Evolutionary conservation across 1,140 invertebrate genomes (phyloP), one percentile per base, ranked within the genome.

Genomic region (Neodiprion lecontei): DNA sequence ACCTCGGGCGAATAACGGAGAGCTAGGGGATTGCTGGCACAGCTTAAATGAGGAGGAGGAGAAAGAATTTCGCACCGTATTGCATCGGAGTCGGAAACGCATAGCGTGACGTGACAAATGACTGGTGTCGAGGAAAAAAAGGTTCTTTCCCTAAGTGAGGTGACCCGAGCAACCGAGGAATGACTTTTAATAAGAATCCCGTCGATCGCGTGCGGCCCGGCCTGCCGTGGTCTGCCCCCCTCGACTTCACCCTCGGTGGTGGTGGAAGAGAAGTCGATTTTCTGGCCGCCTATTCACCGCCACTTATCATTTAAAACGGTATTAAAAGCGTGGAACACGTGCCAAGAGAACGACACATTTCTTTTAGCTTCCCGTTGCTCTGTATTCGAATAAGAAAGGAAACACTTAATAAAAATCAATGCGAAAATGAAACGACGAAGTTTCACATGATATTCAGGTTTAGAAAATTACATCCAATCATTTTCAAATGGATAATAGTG

Each of bases 151-250:
- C 79, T 78, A 76, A 79, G 72, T 79, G 74, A 72, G 77, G 77
- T 79, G 72, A 78, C 80, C 77, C 78, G 71, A 80, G 76, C 78
- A 69, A 73, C 76, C 71, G 75, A 76, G 75, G 80, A 82, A 80
- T 81, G 78, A 80, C 79, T 81, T 80, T 81, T 82, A 81, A 81
- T 82, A 83, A 83, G 79, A 80, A 61, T 61, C 53, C 53, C 53
- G 53, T n/a, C 53, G 53, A 61, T 61, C 53, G 53, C 53, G 53
- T 61, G 53, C 53, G 7, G 53, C 53, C 53, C 8, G 53, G 11
- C 11, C 11, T n/a, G n/a, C 53, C n/a, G 53, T 11, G 53, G 28
- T 40, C 28, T 40, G 11, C n/a, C 53, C 11, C n/a, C 53, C 53
- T n/a, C 7, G 11, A 12, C 53, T 61, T 61, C 53, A 61, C 53